These are phyloP conservation scores for Brenthis hecate DNA, from an alignment of 2,888 invertebrate genomes.

Conservation along the genomic window DNA sequence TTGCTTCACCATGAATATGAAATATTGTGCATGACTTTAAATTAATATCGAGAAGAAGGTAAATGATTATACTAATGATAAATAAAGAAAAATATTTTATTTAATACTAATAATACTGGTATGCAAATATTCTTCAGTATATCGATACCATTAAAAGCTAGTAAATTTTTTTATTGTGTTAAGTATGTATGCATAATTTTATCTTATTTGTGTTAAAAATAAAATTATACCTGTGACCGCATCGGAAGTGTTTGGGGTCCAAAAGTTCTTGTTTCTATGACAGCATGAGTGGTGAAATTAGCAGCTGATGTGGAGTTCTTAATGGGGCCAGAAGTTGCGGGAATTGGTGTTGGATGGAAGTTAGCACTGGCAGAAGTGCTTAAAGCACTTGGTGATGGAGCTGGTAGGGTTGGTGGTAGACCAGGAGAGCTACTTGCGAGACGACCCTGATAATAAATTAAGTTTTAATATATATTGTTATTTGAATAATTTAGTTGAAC, in stretches of 20 bases:
- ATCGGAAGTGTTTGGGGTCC: conserved; percentile 77
- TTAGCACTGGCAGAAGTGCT: conserved; percentile 85
- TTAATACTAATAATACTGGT: no score
- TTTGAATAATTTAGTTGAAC: no score
- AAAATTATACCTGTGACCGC: conserved; percentile 68
- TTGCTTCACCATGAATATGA: no score
- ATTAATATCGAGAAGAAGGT: no score
- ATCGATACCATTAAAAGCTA: neutral
- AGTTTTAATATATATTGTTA: conserved; percentile 8
- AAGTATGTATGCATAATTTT: conserved; percentile 1
- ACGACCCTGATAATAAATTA: conserved; percentile 59
- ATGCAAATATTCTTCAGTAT: no score
- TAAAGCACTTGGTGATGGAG: conserved; percentile 85
- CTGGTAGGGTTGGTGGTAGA: conserved; percentile 87
- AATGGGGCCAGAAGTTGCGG: conserved; percentile 64
- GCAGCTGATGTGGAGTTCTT: conserved; percentile 84
- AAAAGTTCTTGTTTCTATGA: conserved; percentile 74
- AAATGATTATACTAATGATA: no score
- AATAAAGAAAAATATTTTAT: no score
- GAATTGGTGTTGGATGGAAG: conserved; percentile 73
- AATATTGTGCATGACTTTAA: no score
- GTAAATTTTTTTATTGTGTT: neutral
- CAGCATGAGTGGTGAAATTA: conserved; percentile 79
- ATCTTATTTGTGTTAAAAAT: neutral
- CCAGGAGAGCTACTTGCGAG: conserved; percentile 81